Percentiles rank a stretch among this genome's conserved stretches.
Conservation (phyloP, 1,140 invertebrate genomes). For the Metaphire vulgaris region DNA sequence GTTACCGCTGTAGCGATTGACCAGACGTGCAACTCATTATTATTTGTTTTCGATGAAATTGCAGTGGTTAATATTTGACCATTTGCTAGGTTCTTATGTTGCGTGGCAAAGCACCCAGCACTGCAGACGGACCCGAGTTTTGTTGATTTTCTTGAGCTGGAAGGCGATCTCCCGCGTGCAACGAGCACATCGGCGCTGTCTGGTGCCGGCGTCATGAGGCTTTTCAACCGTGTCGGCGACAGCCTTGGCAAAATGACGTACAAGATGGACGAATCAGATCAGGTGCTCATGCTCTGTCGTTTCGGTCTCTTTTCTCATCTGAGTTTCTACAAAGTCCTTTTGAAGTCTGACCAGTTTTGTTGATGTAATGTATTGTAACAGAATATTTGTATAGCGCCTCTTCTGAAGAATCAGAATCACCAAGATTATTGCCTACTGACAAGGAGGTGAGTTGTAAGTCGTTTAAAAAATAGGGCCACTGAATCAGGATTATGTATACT, state of each 20-base stretch:
- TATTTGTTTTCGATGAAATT: not conserved
- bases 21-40: not conserved
- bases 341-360: too few relatives aligned
- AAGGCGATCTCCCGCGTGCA: conserved; percentile 86
- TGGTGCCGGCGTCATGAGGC: conserved; percentile 80
- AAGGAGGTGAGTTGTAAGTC: too few relatives aligned
- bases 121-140: conserved; percentile 89
- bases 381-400: too few relatives aligned
- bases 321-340: too few relatives aligned
- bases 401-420: too few relatives aligned
- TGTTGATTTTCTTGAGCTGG: conserved; percentile 89
- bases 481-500: too few relatives aligned
- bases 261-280: conserved; percentile 98
- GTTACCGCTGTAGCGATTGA: not conserved
- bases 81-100: conserved; percentile 69
- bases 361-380: too few relatives aligned
- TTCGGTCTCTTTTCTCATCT: too few relatives aligned
- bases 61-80: too few relatives aligned
- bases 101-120: conserved; percentile 82
- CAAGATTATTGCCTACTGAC: too few relatives aligned
- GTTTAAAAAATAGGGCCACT: too few relatives aligned
- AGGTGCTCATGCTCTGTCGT: conserved; percentile 69
- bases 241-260: conserved; percentile 98
- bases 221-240: conserved; percentile 94
- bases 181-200: conserved; percentile 92